A percentile compares a stretch with the other conserved stretches of the same genome.
These are phyloP conservation scores for Heloderma charlesbogerti DNA, from an alignment of 2,113 vertebrate species.

Conservation along the genomic window DNA sequence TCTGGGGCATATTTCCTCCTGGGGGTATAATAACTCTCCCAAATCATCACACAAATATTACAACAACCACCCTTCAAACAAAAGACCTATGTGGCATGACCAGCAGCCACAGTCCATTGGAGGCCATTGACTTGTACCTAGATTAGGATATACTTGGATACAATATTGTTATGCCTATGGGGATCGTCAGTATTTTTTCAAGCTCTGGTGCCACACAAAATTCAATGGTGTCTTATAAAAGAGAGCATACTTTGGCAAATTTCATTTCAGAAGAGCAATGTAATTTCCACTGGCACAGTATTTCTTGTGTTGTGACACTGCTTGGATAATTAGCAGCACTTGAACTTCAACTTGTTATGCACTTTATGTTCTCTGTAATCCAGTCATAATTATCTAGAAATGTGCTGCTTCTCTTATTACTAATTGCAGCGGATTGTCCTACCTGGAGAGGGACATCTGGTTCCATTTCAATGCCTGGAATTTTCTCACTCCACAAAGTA, in stretches of 20 bases:
- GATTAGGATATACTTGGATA: background rate
- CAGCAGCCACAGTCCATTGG: accelerated
- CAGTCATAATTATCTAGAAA: slow-evolving; percentile 41
- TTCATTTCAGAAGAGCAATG: background rate
- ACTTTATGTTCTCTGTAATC: slow-evolving; percentile 24
- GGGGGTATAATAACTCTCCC: no score
- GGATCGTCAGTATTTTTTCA: background rate
- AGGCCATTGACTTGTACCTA: accelerated
- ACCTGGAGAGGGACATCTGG: slow-evolving; percentile 78
- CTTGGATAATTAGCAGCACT: slow-evolving; percentile 32
- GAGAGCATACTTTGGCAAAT: background rate
- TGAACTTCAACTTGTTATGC: slow-evolving; percentile 15
- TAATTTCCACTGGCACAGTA: background rate
- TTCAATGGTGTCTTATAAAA: background rate
- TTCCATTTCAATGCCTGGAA: slow-evolving; percentile 77
- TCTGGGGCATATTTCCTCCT: no score
- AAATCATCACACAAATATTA: background rate
- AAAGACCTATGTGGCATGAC: background rate
- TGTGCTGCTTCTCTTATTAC: slow-evolving; percentile 47
- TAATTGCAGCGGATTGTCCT: slow-evolving; percentile 48
- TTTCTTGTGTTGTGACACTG: slow-evolving; percentile 13
- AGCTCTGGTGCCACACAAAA: background rate
- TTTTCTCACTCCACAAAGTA: slow-evolving; percentile 79
- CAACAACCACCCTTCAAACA: accelerated
- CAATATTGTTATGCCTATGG: background rate